A percentile compares a stretch with the other conserved stretches of the same genome.
These are phyloP conservation scores for Acyrthosiphon pisum DNA, from an alignment of 1,140 invertebrate genomes.

Conservation along the genomic window DNA sequence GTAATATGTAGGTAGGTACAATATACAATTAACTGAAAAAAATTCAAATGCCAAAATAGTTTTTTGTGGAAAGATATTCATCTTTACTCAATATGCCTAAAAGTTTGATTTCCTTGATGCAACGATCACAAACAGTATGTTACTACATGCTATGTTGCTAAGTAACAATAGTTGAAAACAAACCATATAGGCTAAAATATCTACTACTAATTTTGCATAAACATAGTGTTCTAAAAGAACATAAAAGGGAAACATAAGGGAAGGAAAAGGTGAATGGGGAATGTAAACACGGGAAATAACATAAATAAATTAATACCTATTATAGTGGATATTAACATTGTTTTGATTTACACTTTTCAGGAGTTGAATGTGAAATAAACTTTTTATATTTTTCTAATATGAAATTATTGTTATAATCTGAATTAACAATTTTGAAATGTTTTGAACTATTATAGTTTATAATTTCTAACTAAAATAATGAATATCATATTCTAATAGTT, in stretches of 20 bases:
- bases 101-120: neutral
- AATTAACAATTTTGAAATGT: neutral
- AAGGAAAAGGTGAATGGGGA: too few species aligned
- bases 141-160: neutral
- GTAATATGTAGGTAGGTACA: neutral
- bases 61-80: neutral
- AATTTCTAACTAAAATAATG: neutral
- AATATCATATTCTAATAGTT: neutral
- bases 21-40: neutral
- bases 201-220: neutral
- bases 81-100: neutral
- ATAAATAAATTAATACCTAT: neutral
- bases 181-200: neutral
- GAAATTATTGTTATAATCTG: neutral
- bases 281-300: too few species aligned
- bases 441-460: neutral
- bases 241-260: neutral
- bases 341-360: neutral
- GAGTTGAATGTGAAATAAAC: neutral
- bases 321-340: neutral
- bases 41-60: neutral
- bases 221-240: neutral
- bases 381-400: neutral
- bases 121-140: neutral
- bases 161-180: neutral